Evolutionary conservation across 2,113 vertebrate species (phyloP), one percentile per base, ranked within the genome.

Genomic region (Chaetorhynchus papuensis): DNA sequence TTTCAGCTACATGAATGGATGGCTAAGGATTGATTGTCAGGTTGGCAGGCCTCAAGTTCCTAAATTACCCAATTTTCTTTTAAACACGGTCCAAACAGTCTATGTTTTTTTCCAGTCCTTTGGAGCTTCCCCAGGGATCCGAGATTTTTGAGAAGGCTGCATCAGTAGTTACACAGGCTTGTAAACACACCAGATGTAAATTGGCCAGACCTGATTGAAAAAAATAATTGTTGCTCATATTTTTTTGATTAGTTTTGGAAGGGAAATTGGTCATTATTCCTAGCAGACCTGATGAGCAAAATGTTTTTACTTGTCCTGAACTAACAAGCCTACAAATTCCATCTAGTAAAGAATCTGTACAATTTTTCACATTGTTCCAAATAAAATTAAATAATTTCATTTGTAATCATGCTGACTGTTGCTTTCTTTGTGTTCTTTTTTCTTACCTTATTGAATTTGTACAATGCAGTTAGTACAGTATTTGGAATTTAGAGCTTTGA

Each of bases 361-460:
- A 57, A 52, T 80, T 93, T 93, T 94, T 92, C n/a, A 74, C 9
- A 5, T 79, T 60, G 44, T 53, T 90, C 35, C 65, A 80, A 93
- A 90, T 83, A 83, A 87, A 91, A 54, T 89, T 5, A 79, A 59
- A 59, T 71, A 60, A 91, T 57, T 72, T 69, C 1, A 71, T 92
- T 91, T 82, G 53, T 83, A 76, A 23, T 37, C 42, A 61, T 83
- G 90, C 53, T 87, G 84, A 84, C 65, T 72, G 15, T 26, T 61
- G 12, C 35, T 90, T 87, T 86, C 33, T 65, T 95, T 17, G 26
- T 72, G 50, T 69, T 93, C 44, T 56, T 93, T 92, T 86, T 60
- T 59, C 50, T 90, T 72, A 65, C 35, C 11, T 94, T 57, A 96
- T 94, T 96, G 59, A 79, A 80, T 96, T 94, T 88, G 70, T 39